phyloP scores from a whole-genome alignment of 2,797 vertebrate genomes.

The Zenarchopterus dispar region DNA sequence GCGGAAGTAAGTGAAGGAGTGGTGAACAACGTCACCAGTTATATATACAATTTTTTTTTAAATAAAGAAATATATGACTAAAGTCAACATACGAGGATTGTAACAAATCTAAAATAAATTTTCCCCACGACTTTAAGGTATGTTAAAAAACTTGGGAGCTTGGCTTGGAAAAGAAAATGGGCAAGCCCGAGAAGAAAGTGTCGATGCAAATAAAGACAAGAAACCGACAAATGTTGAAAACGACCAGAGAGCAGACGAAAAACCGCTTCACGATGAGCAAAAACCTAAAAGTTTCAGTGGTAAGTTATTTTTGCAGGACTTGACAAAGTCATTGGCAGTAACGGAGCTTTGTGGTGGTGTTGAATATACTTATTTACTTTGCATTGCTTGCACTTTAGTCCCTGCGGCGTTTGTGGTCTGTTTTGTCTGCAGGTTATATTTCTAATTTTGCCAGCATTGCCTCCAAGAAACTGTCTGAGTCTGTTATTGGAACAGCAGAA shows the following conservation, averaged over 20 bases:
- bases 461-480: constrained; percentile 91
- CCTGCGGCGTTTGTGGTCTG: too few relatives aligned
- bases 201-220: constrained; percentile 21
- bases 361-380: too few relatives aligned
- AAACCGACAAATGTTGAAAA: constrained; percentile 5
- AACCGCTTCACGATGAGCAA: constrained; percentile 18
- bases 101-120: too few relatives aligned
- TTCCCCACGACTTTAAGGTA: constrained; percentile 18
- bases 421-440: constrained; percentile 82
- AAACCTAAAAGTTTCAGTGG: constrained; percentile 62
- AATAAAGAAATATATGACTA: too few relatives aligned
- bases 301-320: constrained; percentile 24
- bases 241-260: neutral
- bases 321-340: too few relatives aligned
- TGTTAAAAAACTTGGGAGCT: constrained; percentile 63
- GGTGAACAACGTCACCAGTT: constrained; percentile 24
- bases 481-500: constrained; percentile 90
- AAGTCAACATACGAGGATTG: too few relatives aligned
- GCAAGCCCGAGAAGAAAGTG: constrained; percentile 13
- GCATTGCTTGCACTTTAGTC: too few relatives aligned
- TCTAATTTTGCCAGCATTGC: constrained; percentile 89
- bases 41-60: too few relatives aligned
- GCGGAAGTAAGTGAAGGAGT: constrained; percentile 56
- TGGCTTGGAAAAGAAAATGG: constrained; percentile 64
- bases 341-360: too few relatives aligned